phyloP scores from a whole-genome alignment of 2,113 vertebrate genomes.

The Chloebia gouldiae region DNA sequence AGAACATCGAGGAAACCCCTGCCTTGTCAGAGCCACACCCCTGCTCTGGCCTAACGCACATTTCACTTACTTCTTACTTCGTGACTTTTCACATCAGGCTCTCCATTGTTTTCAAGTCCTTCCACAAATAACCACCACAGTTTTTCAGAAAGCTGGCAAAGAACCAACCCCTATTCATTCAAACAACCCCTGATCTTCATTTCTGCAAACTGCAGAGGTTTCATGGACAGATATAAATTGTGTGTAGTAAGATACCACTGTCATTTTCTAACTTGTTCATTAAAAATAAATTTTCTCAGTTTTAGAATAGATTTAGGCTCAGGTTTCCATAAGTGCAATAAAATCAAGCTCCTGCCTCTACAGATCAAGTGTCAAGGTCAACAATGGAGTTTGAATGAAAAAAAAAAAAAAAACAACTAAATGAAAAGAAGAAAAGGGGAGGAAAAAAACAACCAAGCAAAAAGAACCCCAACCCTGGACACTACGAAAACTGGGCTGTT shows the following conservation, averaged over 20 bases:
- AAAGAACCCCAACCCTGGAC: neutral
- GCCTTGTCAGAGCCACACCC: neutral
- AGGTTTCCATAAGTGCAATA: neutral
- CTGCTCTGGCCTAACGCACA: neutral
- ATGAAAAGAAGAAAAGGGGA: neutral
- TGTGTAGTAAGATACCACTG: neutral
- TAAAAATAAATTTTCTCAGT: neutral
- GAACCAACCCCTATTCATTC: neutral
- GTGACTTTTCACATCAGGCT: neutral
- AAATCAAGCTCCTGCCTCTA: neutral
- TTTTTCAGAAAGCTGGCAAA: neutral
- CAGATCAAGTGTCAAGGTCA: neutral
- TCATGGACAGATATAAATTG: neutral
- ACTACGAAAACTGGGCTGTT: neutral
- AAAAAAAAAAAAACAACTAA: too few species aligned
- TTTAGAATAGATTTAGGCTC: neutral
- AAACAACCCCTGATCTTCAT: neutral
- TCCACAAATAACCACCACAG: neutral
- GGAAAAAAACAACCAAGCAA: accelerated
- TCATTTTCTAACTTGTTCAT: neutral
- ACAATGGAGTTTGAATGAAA: neutral
- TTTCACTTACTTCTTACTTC: neutral
- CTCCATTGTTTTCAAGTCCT: neutral
- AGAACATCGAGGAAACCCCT: neutral
- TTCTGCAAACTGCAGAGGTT: neutral